phyloP scores from a whole-genome alignment of 30 jellyfish, hydroid and myxozoan genomes.

The Rhopilema esculentum region DNA sequence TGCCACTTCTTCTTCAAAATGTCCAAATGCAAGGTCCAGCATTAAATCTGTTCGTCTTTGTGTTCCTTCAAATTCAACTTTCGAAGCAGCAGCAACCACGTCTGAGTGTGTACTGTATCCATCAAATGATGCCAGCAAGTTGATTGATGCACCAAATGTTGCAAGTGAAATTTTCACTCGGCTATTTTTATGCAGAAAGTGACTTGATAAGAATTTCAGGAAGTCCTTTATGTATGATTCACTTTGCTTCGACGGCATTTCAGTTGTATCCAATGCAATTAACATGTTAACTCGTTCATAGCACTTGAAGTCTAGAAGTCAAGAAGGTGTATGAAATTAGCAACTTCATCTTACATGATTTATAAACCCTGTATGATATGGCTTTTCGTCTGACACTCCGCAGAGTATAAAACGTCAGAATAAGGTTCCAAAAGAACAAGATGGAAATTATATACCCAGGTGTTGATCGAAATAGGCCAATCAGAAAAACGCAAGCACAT shows the following conservation, averaged over 20 bases:
- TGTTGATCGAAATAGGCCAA: no score
- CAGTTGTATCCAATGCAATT: constrained; percentile 61
- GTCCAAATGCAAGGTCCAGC: constrained; percentile 38
- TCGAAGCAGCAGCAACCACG: neutral
- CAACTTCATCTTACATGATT: no score
- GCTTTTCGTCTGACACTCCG: no score
- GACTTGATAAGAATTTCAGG: constrained; percentile 2
- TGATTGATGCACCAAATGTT: constrained; percentile 38
- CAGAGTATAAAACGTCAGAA: no score
- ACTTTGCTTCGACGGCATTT: neutral
- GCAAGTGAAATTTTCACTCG: constrained; percentile 22
- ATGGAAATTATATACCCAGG: no score
- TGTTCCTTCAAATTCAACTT: neutral
- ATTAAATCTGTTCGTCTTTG: constrained; percentile 55
- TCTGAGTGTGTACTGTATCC: constrained; percentile 1
- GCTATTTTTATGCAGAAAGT: neutral
- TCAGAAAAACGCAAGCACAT: no score
- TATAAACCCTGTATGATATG: no score
- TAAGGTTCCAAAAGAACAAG: no score
- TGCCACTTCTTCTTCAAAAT: constrained; percentile 8
- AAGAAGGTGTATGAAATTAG: no score
- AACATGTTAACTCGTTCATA: constrained; percentile 48
- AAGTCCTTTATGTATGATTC: constrained; percentile 12
- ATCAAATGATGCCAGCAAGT: constrained; percentile 14
- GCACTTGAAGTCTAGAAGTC: constrained; percentile 71